These are phyloP conservation scores for Tethya wilhelma DNA, from an alignment of 37 sponge, comb jelly and placozoan species.

Conservation along the genomic window DNA sequence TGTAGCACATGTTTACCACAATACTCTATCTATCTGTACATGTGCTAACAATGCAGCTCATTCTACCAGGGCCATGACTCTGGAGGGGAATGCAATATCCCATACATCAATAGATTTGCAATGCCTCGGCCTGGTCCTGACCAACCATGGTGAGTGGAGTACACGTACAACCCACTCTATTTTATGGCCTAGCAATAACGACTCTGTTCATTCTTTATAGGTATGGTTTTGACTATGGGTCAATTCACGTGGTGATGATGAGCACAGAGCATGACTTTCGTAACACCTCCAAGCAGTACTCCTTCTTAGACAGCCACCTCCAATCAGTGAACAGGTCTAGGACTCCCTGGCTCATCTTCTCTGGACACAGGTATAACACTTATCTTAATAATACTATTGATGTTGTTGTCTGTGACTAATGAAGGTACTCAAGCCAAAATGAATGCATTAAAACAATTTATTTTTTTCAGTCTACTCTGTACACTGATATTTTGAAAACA, in stretches of 20 bases:
- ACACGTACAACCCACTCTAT: background rate
- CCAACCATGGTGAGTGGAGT: conserved; percentile 55
- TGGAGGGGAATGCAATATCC: conserved; percentile 85
- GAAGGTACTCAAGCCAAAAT: background rate
- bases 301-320: conserved; percentile 59
- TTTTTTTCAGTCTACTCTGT: background rate
- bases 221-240: conserved; percentile 82
- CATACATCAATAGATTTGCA: conserved; percentile 63
- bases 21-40: background rate
- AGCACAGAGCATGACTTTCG: conserved; percentile 78
- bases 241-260: conserved; percentile 75
- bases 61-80: conserved; percentile 37
- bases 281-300: conserved; percentile 33
- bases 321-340: conserved; percentile 50
- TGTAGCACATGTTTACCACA: background rate
- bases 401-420: background rate
- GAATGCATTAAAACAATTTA: background rate
- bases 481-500: background rate
- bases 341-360: conserved; percentile 86
- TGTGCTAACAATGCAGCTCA: background rate
- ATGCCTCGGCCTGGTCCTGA: conserved; percentile 70
- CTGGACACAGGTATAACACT: conserved; percentile 66
- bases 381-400: background rate
- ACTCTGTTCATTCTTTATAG: background rate
- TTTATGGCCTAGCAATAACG: background rate